Evolutionary conservation across 2,113 vertebrate species (phyloP).

Genomic region (Struthidea cinerea): DNA sequence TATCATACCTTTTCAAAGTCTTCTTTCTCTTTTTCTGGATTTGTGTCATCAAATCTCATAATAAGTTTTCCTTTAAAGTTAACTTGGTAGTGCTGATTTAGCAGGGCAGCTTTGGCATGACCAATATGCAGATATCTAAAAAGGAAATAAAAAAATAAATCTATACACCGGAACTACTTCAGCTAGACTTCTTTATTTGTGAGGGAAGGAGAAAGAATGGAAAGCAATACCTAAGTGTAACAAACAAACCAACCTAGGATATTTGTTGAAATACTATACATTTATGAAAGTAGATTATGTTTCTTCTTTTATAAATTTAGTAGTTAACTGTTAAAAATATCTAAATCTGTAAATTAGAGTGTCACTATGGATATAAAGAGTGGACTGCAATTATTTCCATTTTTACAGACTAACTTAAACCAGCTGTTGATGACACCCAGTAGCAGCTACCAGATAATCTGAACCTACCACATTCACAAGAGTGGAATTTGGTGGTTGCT

Average conservation of each 20-base stretch:
- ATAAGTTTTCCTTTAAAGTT: conserved; percentile 97
- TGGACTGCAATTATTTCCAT: not conserved
- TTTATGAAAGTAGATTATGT: not conserved
- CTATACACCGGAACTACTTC: not conserved
- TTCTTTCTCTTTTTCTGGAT: conserved; percentile 99
- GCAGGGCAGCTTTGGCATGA: conserved; percentile 94
- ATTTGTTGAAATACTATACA: not conserved
- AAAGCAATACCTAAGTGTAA: not conserved
- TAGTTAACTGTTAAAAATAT: not conserved
- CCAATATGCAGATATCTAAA: conserved; percentile 94
- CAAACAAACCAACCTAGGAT: not conserved
- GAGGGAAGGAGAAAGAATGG: not conserved
- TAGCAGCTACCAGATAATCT: not conserved
- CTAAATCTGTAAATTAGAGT: not conserved
- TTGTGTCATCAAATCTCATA: conserved; percentile 99
- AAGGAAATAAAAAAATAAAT: not conserved
- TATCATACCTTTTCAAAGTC: conserved; percentile 95
- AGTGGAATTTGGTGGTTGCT: not conserved
- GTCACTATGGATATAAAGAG: not conserved
- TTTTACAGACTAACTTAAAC: not conserved
- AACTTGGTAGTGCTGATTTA: conserved; percentile 98
- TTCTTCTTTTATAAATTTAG: not conserved
- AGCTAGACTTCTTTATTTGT: not conserved
- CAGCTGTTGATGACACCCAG: not conserved
- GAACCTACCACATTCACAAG: not conserved